Base-by-base conservation (phyloP, 1,140 invertebrate species). In the Heliothis virescens region DNA sequence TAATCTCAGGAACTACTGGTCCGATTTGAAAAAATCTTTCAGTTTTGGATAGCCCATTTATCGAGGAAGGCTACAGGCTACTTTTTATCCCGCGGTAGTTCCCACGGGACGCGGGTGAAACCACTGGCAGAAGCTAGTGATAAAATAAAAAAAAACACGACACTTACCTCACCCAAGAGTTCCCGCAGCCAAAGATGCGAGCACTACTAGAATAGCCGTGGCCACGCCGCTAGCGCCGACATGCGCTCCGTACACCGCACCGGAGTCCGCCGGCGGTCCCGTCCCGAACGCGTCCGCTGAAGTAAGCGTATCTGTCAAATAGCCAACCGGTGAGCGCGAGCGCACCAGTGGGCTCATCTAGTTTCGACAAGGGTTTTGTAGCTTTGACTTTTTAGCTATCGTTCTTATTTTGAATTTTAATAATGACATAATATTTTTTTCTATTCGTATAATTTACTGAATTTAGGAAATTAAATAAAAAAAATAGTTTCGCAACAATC, bases 141-240 rank as follows among this genome's bases (percentile, higher is more conserved):
- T n/a, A n/a, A 65, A 16, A 34, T 29, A 18, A 16, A 57, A 41
- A 12, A 34, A 73, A 1, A 16, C 5, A 0, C 34, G 59, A 69
- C 47, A 88, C 91, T 85, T 71, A 94, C 92, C 94, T 95, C 94
- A 95, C 94, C 94, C 94, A 41, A 95, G 82, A 11, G 93, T 85
- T 3, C 94, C 94, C 4, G 94, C 93, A 0, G 92, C 89, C 7
- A 95, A 16, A 0, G 93, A 92, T 0, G 94, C 94, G 0, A 90
- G 48, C 0, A 94, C 82, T 0, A 92, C 93, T 1, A 95, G 89
- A 0, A 94, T 34, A 2, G 91, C 89, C 0, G 94, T 95, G 34
- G 91, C 86, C 0, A 94, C 90, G 1, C 94, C 89, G 13, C 92
- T 89, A 1, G 90, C 89, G 7, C 93, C 92, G 5, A 93, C 90